phyloP scores from a whole-genome alignment of 2,113 vertebrate genomes.

The Pteronura brasiliensis region DNA sequence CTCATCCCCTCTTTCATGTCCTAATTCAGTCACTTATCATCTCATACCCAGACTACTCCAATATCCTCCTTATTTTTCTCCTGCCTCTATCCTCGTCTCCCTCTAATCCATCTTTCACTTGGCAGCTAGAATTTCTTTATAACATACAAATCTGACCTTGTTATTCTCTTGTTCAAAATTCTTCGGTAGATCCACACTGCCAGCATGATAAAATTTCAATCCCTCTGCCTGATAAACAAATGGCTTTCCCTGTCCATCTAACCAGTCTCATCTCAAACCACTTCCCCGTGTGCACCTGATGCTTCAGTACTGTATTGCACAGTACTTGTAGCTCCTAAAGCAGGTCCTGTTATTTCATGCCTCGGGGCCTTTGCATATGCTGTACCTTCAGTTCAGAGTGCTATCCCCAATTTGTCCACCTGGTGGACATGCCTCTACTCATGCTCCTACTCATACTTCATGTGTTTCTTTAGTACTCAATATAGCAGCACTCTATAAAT shows the following conservation, averaged over 20 bases:
- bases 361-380: background rate
- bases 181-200: background rate
- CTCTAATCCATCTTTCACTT: background rate
- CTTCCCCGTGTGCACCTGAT: background rate
- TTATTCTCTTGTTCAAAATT: background rate
- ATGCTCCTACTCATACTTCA: background rate
- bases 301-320: background rate
- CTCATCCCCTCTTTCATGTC: background rate
- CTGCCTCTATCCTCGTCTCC: background rate
- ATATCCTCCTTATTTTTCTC: background rate
- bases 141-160: slow-evolving; percentile 21
- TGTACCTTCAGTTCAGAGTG: background rate
- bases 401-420: background rate
- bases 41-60: background rate
- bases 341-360: background rate
- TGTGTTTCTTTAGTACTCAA: background rate
- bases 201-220: background rate
- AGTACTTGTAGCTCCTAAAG: background rate
- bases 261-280: background rate
- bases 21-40: background rate
- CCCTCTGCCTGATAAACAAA: background rate
- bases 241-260: background rate
- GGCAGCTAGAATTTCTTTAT: background rate
- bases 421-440: too few species aligned
- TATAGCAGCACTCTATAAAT: background rate